Conservation (phyloP, 2,888 invertebrate species). For the Mythimna ferrago region DNA sequence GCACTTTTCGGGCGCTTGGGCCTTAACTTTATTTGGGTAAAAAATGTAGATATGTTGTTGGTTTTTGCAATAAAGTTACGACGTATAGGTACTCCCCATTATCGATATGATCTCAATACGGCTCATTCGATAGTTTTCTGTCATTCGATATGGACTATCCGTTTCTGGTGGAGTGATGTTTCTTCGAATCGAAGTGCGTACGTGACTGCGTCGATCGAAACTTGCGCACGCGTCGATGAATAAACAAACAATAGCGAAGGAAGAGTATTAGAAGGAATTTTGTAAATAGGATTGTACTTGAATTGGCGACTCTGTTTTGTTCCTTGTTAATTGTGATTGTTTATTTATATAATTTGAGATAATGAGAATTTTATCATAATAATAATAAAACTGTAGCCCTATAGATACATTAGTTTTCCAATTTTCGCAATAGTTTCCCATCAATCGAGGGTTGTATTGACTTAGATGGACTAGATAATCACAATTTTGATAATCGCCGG, state of each 20-base stretch:
- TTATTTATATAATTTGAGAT: not conserved
- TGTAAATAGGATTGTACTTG: constrained; percentile 20
- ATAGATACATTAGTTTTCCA: no score
- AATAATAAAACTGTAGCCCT: no score
- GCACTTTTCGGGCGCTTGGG: no score
- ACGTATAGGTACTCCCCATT: constrained; percentile 4
- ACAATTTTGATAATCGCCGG: no score
- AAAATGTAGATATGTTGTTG: no score
- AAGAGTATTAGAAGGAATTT: constrained; percentile 55
- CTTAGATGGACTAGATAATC: no score
- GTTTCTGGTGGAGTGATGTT: constrained; percentile 30
- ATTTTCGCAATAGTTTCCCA: no score
- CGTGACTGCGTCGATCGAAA: constrained; percentile 53
- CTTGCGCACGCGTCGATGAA: constrained; percentile 62
- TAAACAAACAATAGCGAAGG: constrained; percentile 56
- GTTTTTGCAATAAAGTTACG: no score
- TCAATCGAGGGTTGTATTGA: no score
- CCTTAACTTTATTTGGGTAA: no score
- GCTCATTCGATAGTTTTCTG: constrained; percentile 26
- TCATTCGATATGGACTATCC: constrained; percentile 27
- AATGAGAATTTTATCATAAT: not conserved
- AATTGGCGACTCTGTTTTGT: constrained; percentile 11
- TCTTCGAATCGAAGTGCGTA: constrained; percentile 63
- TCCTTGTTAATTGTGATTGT: not conserved
- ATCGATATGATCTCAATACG: constrained; percentile 34